Conservation (phyloP, 2,888 invertebrate species). For the Iselma pallidipennis region DNA sequence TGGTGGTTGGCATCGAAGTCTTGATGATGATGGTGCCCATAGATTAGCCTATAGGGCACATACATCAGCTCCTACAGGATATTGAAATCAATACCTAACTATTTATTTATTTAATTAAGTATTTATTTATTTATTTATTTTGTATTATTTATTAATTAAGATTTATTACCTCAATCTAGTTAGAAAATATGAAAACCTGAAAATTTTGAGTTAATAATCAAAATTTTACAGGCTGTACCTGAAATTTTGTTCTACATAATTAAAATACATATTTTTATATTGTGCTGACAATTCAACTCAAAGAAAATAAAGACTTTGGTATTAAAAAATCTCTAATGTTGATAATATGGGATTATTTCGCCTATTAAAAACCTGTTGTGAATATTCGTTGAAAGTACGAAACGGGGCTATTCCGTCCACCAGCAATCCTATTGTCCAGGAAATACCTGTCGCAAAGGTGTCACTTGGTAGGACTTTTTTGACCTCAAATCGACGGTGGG, state of each 20-base stretch:
- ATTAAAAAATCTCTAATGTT: too few species aligned
- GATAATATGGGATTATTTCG: too few species aligned
- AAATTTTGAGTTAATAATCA: too few species aligned
- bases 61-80: constrained; percentile 13
- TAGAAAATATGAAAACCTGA: neutral
- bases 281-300: too few species aligned
- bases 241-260: neutral
- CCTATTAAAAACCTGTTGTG: too few species aligned
- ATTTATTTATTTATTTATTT: neutral
- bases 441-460: too few species aligned
- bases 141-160: neutral
- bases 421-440: too few species aligned
- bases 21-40: constrained; percentile 31
- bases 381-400: too few species aligned
- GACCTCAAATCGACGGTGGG: too few species aligned
- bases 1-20: constrained; percentile 55
- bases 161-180: neutral
- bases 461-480: too few species aligned
- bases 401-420: too few species aligned
- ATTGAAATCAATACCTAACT: neutral
- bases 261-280: too few species aligned
- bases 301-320: neutral
- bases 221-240: neutral
- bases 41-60: constrained; percentile 38
- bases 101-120: neutral